These are phyloP conservation scores for Lysiphlebus fabarum DNA, from an alignment of 1,140 invertebrate genomes.

Conservation along the genomic window DNA sequence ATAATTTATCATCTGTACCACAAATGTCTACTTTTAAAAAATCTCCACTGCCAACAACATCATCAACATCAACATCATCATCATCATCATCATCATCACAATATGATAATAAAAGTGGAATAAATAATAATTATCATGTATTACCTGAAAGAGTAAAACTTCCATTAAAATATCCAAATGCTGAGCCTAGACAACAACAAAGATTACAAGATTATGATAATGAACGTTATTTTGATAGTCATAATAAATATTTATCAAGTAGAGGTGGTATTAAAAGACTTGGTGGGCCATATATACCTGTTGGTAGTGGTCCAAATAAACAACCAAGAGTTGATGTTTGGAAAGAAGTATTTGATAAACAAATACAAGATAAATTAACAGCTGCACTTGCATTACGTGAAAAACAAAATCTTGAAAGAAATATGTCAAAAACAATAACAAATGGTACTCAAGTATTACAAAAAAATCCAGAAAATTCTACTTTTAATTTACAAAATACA, in stretches of 20 bases:
- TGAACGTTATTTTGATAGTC: constrained; percentile 41
- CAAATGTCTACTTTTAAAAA: constrained; percentile 52
- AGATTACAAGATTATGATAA: constrained; percentile 39
- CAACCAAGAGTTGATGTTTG: constrained; percentile 56
- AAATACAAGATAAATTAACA: constrained; percentile 57
- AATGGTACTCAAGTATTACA: constrained; percentile 40
- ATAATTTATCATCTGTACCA: constrained; percentile 35
- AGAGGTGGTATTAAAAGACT: constrained; percentile 42
- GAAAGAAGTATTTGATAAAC: constrained; percentile 56
- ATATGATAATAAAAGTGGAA: constrained; percentile 34
- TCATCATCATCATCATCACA: constrained; percentile 22
- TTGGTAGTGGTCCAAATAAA: constrained; percentile 44
- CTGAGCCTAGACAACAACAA: constrained; percentile 31
- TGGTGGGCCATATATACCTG: constrained; percentile 34
- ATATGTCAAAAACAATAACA: constrained; percentile 30
- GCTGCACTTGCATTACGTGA: constrained; percentile 35
- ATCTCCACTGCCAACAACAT: constrained; percentile 37
- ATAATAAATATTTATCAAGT: constrained; percentile 25
- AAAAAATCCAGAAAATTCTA: constrained; percentile 36
- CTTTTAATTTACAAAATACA: constrained; percentile 5
- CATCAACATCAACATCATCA: no score
- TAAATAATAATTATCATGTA: constrained; percentile 33
- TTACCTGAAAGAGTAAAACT: constrained; percentile 30
- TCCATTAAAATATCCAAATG: constrained; percentile 30
- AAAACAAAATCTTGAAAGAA: constrained; percentile 39